Evolutionary conservation across 2,797 vertebrate species (phyloP), one percentile per base, ranked within the genome.

Genomic region (Poeciliopsis paucimaculata): DNA sequence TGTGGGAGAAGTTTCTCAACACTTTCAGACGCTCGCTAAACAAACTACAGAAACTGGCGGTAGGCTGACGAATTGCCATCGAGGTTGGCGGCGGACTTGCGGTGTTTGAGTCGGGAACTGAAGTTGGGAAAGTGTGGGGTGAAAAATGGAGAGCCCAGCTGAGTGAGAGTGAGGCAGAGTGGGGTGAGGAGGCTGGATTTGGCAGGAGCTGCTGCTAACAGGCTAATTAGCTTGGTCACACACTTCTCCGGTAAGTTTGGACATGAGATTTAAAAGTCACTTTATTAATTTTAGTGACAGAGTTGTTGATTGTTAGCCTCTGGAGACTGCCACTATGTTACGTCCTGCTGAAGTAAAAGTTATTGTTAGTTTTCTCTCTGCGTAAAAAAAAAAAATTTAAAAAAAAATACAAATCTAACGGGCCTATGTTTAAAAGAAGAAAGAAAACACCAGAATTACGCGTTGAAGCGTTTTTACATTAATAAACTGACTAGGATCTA

Each of bases 131-230:
- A 93, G 12, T 84, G 34, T 84, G 86, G 82, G 82, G 66, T 90
- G 93, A 94, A 95, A 95, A 95, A 94, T 90, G 95, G 94, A 95
- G 95, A 94, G 92, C 88, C 90, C 91, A 94, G 95, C 93, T 93
- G 95, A 95, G 93, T 88, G 92, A 93, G 92, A 93, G 94, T 93
- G 95, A 91, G 92, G 91, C 93, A 93, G 90, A 94, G 94, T 93
- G 95, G 91, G 92, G 91, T 93, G 95, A 94, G 94, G 95, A 94
- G 94, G 93, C 92, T 93, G 94, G 94, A 43, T 91, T 92, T 94
- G 91, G 92, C 92, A 81, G 72, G 81, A 92, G 93, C 91, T 91
- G 85, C 79, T 88, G 85, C 92, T 94, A 94, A 84, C 87, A 62
- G 73, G 88, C 90, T 89, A 87, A 87, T 81, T 93, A 92, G 92